These are phyloP conservation scores for Eilema griseolum DNA, from an alignment of 2,888 invertebrate genomes.

Conservation along the genomic window DNA sequence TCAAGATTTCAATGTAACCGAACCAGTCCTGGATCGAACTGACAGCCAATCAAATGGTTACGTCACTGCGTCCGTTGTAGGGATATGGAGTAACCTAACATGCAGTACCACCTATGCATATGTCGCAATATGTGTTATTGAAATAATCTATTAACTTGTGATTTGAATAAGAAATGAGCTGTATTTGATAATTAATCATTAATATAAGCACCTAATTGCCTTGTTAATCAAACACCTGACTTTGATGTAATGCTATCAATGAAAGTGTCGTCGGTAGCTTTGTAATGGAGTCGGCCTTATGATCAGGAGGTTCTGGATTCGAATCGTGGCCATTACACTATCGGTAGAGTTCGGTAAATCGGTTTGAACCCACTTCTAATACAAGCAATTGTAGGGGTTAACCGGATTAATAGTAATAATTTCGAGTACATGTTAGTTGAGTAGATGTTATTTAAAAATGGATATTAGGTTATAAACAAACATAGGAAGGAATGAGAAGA, in stretches of 20 bases:
- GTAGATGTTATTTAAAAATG: too few relatives aligned
- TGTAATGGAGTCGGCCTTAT: too few relatives aligned
- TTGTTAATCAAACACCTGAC: neutral
- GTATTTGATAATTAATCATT: slow-evolving; percentile 5
- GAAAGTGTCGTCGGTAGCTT: too few relatives aligned
- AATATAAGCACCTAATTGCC: neutral
- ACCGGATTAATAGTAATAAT: too few relatives aligned
- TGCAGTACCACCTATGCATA: slow-evolving; percentile 23
- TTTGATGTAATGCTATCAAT: neutral
- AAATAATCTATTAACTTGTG: slow-evolving; percentile 7
- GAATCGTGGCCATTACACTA: too few relatives aligned
- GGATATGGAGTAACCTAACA: slow-evolving; percentile 62
- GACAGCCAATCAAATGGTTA: slow-evolving; percentile 59
- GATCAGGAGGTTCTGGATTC: too few relatives aligned
- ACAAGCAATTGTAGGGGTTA: too few relatives aligned
- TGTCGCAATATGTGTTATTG: slow-evolving; percentile 34
- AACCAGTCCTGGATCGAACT: slow-evolving; percentile 60
- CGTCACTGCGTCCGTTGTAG: slow-evolving; percentile 55
- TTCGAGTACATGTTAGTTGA: too few relatives aligned
- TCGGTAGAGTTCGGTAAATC: too few relatives aligned
- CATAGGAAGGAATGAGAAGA: too few relatives aligned
- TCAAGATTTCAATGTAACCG: slow-evolving; percentile 57
- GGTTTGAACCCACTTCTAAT: too few relatives aligned
- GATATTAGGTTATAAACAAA: too few relatives aligned
- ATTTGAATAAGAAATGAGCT: slow-evolving; percentile 18